Conservation (phyloP, 2,797 vertebrate species). For the Otus scops region DNA sequence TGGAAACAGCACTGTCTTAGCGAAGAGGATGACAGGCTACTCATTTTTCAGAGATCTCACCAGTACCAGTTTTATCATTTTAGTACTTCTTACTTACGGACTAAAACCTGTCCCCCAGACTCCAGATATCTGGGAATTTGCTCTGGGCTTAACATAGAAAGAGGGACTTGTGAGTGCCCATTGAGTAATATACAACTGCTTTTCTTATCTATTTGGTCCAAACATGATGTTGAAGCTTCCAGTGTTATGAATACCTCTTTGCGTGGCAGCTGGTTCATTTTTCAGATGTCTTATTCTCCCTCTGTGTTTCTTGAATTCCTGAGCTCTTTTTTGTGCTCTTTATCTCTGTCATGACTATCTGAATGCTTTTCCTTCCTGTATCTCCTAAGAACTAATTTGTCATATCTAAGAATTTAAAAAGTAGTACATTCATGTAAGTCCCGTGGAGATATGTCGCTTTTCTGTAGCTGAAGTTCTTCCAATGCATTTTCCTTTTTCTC, state of each 20-base stretch:
- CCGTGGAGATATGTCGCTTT: neutral
- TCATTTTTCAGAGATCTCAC: neutral
- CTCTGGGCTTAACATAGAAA: neutral
- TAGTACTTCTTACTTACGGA: neutral
- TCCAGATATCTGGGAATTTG: neutral
- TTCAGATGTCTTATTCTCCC: neutral
- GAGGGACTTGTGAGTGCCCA: neutral
- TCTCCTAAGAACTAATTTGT: neutral
- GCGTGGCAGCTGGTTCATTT: neutral
- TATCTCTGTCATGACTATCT: neutral
- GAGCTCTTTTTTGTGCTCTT: neutral
- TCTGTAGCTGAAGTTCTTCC: neutral
- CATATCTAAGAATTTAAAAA: neutral
- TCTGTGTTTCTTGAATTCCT: neutral
- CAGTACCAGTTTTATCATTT: neutral
- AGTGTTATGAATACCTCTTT: neutral
- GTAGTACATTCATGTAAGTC: neutral
- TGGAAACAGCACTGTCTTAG: neutral
- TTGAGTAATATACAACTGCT: neutral
- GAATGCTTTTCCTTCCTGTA: neutral
- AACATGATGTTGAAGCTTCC: neutral
- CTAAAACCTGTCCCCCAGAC: neutral
- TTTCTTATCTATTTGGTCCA: neutral
- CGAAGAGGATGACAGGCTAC: neutral
- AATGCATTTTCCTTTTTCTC: neutral